Evolutionary conservation across 2,797 vertebrate genomes (phyloP).

Genomic region (Artibeus jamaicensis): DNA sequence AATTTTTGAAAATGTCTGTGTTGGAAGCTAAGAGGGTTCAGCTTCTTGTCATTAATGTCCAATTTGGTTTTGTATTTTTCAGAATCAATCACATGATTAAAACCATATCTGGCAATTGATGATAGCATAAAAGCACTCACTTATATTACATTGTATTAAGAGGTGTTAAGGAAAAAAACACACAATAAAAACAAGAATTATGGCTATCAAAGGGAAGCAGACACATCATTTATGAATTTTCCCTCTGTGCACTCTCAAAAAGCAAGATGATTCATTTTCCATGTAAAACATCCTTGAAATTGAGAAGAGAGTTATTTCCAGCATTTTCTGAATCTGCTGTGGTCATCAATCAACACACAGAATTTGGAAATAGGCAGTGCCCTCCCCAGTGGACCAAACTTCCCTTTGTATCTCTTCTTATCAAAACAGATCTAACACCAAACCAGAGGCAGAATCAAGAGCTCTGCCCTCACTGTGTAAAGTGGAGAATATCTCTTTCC

Average conservation of each 20-base stretch:
- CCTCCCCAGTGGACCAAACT: not conserved
- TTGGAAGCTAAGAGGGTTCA: slow-evolving; percentile 24
- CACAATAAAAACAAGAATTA: slow-evolving; percentile 48
- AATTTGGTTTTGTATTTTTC: slow-evolving; percentile 13
- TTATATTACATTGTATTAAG: slow-evolving; percentile 19
- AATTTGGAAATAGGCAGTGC: not conserved
- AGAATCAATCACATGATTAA: slow-evolving; percentile 54
- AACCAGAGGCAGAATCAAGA: not conserved
- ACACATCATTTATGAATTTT: not conserved
- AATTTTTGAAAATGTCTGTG: slow-evolving; percentile 21
- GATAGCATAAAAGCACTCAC: slow-evolving; percentile 10
- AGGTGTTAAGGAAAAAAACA: not conserved
- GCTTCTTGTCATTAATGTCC: slow-evolving; percentile 43
- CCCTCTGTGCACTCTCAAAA: not conserved
- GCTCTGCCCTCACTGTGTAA: not conserved
- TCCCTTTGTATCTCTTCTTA: not conserved
- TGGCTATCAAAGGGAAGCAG: not conserved
- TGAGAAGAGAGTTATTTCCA: slow-evolving; percentile 4
- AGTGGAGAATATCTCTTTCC: not conserved
- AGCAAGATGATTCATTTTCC: slow-evolving; percentile 26
- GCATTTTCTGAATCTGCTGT: slow-evolving; percentile 14
- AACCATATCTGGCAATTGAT: slow-evolving; percentile 37
- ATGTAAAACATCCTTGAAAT: slow-evolving; percentile 12
- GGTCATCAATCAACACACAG: not conserved
- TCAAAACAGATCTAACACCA: not conserved